Conservation (phyloP, 2,797 vertebrate species). For the Acrossocheilus wenchowensis region DNA sequence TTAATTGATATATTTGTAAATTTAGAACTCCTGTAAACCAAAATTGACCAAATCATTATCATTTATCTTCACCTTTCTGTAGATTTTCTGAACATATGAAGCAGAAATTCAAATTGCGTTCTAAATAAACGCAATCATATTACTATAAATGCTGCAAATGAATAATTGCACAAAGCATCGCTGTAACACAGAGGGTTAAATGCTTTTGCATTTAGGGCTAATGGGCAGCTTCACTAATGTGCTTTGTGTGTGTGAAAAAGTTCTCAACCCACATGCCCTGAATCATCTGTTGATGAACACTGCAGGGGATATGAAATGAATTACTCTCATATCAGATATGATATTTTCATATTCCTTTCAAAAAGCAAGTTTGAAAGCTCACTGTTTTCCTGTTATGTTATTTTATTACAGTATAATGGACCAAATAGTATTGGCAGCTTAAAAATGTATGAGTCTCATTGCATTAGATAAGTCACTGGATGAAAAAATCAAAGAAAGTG, state of each 20-base stretch:
- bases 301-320: conserved; percentile 23
- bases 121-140: not conserved
- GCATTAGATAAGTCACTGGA: not conserved
- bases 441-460: not conserved
- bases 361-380: not conserved
- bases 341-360: conserved; percentile 28
- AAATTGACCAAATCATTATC: not conserved
- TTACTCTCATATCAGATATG: conserved; percentile 17
- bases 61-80: not conserved
- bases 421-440: not conserved
- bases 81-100: not conserved
- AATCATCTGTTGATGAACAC: conserved; percentile 5
- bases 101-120: not conserved
- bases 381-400: not conserved
- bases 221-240: conserved; percentile 18
- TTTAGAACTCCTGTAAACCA: not conserved
- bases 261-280: not conserved
- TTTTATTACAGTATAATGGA: conserved; percentile 8
- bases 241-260: not conserved
- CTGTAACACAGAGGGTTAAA: conserved; percentile 16
- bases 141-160: not conserved
- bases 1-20: not conserved
- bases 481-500: not conserved
- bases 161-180: not conserved
- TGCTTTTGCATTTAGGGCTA: conserved; percentile 18